A percentile compares a stretch with the other conserved stretches of the same genome.
phyloP scores from a whole-genome alignment of 2,113 vertebrate species.

The Chamaetylas fuelleborni region DNA sequence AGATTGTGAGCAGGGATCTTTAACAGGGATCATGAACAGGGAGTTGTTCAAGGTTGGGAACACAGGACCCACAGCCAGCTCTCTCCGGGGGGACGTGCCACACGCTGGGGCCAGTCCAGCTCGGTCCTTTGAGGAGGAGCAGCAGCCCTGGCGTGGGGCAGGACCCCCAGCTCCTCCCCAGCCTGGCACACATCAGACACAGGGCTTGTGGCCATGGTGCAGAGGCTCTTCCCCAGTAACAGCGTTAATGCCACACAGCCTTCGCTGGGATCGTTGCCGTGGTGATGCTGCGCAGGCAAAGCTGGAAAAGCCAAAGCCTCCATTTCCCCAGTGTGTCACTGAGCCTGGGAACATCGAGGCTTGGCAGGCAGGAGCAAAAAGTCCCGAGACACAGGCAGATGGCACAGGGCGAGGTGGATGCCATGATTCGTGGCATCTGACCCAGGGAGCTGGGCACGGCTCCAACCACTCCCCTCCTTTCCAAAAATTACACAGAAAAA shows the following conservation, averaged over 20 bases:
- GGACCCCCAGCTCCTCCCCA: background rate
- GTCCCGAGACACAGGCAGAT: rapidly evolving
- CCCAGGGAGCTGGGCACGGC: rapidly evolving
- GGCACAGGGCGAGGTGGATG: background rate
- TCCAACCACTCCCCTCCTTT: background rate
- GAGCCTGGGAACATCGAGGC: background rate
- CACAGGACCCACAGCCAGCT: background rate
- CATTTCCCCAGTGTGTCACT: background rate
- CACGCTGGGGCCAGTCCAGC: background rate
- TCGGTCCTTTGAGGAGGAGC: rapidly evolving
- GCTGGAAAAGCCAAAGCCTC: slow-evolving; percentile 19
- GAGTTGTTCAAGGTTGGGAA: background rate
- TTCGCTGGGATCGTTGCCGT: slow-evolving; percentile 6
- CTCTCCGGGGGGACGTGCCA: rapidly evolving
- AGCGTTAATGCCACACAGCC: background rate
- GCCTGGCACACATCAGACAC: rapidly evolving
- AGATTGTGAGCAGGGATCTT: no score
- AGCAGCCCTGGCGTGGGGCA: rapidly evolving
- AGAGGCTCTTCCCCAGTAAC: rapidly evolving
- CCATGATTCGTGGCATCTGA: rapidly evolving
- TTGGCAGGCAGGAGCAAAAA: background rate
- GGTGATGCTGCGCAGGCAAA: slow-evolving; percentile 42
- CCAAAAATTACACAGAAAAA: background rate
- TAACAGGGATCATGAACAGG: background rate
- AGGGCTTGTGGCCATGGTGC: rapidly evolving